phyloP scores from a whole-genome alignment of 2,113 vertebrate species.

The Myotis brandtii region DNA sequence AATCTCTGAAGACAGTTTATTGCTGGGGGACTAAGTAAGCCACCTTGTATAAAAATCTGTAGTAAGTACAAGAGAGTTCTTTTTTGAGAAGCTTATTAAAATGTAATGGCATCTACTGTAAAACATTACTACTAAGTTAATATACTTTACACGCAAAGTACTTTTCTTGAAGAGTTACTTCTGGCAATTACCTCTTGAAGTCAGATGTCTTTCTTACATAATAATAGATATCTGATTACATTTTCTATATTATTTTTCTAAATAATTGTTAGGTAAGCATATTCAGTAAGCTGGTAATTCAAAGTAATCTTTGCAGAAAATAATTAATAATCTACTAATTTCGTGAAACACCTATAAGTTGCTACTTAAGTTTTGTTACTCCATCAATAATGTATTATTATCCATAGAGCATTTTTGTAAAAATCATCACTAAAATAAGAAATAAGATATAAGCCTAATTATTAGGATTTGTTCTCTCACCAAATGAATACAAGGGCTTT shows the following conservation, averaged over 20 bases:
- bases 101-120: constrained; percentile 23
- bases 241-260: constrained; percentile 48
- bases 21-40: constrained; percentile 42
- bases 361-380: constrained; percentile 56
- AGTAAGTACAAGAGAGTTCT: constrained; percentile 32
- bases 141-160: constrained; percentile 18
- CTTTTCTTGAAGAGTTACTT: constrained; percentile 59
- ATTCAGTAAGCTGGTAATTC: constrained; percentile 23
- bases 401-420: constrained; percentile 41
- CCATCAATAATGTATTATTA: constrained; percentile 4
- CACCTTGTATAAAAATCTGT: not conserved
- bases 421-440: constrained; percentile 10
- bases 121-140: constrained; percentile 55
- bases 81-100: constrained; percentile 48
- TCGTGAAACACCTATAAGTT: constrained; percentile 51
- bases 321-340: constrained; percentile 43
- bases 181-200: constrained; percentile 27
- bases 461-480: constrained; percentile 39
- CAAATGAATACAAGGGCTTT: constrained; percentile 3
- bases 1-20: not conserved
- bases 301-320: constrained; percentile 43
- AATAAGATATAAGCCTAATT: not conserved
- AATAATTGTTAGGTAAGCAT: constrained; percentile 49
- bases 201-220: constrained; percentile 48
- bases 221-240: constrained; percentile 25